phyloP scores from a whole-genome alignment of 1,140 invertebrate species.

The Eriocheir sinensis region DNA sequence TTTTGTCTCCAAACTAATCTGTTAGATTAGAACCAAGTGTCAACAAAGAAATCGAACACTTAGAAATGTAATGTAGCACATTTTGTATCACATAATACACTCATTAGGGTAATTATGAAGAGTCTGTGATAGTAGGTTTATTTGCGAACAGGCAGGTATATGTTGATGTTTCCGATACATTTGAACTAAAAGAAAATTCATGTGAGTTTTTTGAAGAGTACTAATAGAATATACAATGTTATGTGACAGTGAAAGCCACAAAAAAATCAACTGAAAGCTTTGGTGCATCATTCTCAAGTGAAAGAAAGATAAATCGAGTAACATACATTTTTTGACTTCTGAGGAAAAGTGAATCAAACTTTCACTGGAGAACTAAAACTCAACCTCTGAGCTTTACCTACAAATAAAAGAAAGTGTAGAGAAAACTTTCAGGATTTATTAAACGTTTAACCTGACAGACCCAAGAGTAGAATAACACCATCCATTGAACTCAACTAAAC shows the following conservation, averaged over 20 bases:
- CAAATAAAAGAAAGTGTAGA: background rate
- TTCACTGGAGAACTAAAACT: background rate
- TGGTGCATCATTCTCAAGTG: background rate
- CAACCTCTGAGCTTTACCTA: background rate
- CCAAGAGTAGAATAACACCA: background rate
- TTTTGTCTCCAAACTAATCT: too few relatives aligned
- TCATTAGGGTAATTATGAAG: background rate
- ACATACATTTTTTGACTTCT: too few relatives aligned
- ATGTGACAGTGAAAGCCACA: too few relatives aligned
- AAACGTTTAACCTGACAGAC: background rate
- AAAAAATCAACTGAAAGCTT: background rate
- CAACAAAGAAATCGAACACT: too few relatives aligned
- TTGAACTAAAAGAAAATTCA: background rate
- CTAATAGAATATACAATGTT: too few relatives aligned
- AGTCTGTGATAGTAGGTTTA: background rate
- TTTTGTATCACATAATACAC: too few relatives aligned
- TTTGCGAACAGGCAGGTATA: constrained; percentile 23
- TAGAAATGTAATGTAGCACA: too few relatives aligned
- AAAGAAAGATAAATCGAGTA: too few relatives aligned
- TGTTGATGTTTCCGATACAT: background rate
- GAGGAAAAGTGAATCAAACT: too few relatives aligned
- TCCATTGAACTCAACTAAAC: background rate
- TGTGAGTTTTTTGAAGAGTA: too few relatives aligned
- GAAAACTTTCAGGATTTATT: background rate
- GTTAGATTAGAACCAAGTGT: too few relatives aligned